Percentiles rank a stretch among this genome's conserved stretches.
phyloP scores from a whole-genome alignment of 2,113 vertebrate genomes.

The Dicentrarchus labrax region DNA sequence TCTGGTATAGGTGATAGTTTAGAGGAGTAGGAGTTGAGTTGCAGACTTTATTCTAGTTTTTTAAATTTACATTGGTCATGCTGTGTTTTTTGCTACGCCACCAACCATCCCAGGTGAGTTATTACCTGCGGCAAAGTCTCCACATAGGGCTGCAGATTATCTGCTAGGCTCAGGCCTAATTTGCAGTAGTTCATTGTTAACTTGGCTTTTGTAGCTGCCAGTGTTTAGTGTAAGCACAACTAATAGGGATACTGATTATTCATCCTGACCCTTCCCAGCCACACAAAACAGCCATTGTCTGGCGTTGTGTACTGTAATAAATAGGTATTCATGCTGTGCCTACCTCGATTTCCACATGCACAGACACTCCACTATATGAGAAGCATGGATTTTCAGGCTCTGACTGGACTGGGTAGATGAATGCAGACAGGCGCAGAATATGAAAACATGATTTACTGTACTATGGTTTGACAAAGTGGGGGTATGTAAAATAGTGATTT shows the following conservation, averaged over 20 bases:
- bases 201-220: conserved; percentile 20
- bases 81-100: background rate
- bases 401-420: conserved; percentile 38
- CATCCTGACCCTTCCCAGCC: conserved; percentile 11
- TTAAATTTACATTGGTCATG: background rate
- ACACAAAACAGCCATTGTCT: conserved; percentile 49
- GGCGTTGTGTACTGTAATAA: conserved; percentile 27
- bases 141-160: conserved; percentile 33
- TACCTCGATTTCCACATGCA: conserved; percentile 48
- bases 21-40: background rate
- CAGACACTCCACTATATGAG: background rate
- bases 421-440: conserved; percentile 26
- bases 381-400: conserved; percentile 40
- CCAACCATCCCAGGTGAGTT: background rate
- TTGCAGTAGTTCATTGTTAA: conserved; percentile 18
- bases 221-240: conserved; percentile 37
- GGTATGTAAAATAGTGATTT: conserved; percentile 51
- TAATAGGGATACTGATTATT: conserved; percentile 49
- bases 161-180: conserved; percentile 45
- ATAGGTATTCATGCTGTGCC: conserved; percentile 22
- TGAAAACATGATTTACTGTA: conserved; percentile 46
- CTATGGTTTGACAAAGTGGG: conserved; percentile 23
- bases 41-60: background rate
- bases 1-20: background rate
- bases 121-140: background rate